phyloP scores from a whole-genome alignment of 2,113 vertebrate species.

The Prionailurus viverrinus region DNA sequence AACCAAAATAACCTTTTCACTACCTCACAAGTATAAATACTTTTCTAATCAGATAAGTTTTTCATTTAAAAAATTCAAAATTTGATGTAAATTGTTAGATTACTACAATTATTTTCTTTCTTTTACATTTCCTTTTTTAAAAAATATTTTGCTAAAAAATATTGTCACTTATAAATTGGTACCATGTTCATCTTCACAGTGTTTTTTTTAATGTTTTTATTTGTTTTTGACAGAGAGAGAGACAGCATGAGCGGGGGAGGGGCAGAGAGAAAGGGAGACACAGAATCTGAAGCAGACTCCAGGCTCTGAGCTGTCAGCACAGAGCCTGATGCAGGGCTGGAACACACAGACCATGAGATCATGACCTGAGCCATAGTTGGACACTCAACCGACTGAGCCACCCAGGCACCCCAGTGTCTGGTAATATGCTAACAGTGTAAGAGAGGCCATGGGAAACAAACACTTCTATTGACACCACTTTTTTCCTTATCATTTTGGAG shows the following conservation, averaged over 20 bases:
- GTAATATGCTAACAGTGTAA: background rate
- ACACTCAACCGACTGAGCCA: no score
- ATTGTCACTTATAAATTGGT: background rate
- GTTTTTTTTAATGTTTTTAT: background rate
- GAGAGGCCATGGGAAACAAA: background rate
- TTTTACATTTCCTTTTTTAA: no score
- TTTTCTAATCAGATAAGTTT: constrained; percentile 12
- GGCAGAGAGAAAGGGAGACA: no score
- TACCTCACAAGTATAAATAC: background rate
- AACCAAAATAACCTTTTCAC: background rate
- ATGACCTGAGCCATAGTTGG: no score
- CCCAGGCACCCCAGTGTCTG: background rate
- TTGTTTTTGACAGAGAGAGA: no score
- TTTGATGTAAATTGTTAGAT: constrained; percentile 8
- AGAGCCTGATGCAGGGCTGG: no score
- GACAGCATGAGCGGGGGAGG: no score
- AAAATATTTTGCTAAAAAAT: constrained; percentile 19
- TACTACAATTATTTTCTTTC: background rate
- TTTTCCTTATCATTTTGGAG: background rate
- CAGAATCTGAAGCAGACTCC: no score
- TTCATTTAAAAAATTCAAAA: constrained; percentile 1
- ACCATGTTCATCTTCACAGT: background rate
- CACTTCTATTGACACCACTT: background rate
- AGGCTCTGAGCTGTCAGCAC: no score
- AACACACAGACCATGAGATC: no score